phyloP scores from a whole-genome alignment of 2,113 vertebrate species.

The Mugil cephalus region DNA sequence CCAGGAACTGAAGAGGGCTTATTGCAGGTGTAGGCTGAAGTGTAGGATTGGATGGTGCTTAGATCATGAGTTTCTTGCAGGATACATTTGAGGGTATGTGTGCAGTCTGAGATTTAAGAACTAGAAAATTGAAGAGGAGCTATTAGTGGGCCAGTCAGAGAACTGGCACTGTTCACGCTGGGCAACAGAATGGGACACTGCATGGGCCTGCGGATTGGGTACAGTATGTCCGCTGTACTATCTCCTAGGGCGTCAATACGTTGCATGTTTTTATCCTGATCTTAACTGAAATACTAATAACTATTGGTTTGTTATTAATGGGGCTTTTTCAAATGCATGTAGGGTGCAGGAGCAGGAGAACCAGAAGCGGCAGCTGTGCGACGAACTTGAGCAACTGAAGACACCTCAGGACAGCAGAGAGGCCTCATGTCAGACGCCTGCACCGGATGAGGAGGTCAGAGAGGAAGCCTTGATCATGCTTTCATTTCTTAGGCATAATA shows the following conservation, averaged over 20 bases:
- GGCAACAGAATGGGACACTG: slow-evolving; percentile 84
- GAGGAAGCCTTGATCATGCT: background rate
- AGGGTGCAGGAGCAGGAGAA: slow-evolving; percentile 87
- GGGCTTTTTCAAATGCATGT: background rate
- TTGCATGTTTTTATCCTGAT: background rate
- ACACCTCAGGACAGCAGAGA: slow-evolving; percentile 78
- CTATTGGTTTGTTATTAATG: background rate
- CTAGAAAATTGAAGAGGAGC: slow-evolving; percentile 34
- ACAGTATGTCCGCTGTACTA: slow-evolving; percentile 71
- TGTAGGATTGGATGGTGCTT: slow-evolving; percentile 1
- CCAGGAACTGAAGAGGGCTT: slow-evolving; percentile 9
- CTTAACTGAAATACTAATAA: background rate
- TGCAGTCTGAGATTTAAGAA: slow-evolving; percentile 13
- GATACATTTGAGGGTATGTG: slow-evolving; percentile 19
- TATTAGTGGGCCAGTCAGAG: slow-evolving; percentile 58
- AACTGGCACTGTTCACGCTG: slow-evolving; percentile 78
- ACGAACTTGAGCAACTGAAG: slow-evolving; percentile 82
- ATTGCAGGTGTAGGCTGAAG: slow-evolving; percentile 6
- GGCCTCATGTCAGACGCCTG: slow-evolving; percentile 82
- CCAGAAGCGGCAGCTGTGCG: slow-evolving; percentile 81
- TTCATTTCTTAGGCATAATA: background rate
- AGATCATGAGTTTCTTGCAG: background rate
- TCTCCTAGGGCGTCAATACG: slow-evolving; percentile 9
- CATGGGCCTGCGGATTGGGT: slow-evolving; percentile 84
- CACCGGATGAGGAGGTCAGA: slow-evolving; percentile 71